Conservation (phyloP, 2,888 invertebrate genomes). For the Metallyticus violacea region DNA sequence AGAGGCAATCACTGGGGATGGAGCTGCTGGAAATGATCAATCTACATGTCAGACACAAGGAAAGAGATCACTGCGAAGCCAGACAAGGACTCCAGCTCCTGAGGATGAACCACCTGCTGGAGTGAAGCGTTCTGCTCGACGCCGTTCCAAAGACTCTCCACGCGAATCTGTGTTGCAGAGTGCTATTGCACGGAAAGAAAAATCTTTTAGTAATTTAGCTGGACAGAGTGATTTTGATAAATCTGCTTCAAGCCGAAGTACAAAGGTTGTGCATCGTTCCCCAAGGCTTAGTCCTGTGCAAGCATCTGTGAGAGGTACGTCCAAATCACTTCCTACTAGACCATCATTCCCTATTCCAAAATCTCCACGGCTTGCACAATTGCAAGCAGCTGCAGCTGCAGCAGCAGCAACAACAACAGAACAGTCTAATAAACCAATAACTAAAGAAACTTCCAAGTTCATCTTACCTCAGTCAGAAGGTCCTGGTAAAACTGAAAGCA, state of each 20-base stretch:
- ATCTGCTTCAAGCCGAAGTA: slow-evolving; percentile 14
- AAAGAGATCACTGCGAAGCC: slow-evolving; percentile 33
- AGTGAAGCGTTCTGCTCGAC: slow-evolving; percentile 62
- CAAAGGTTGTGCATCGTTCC: slow-evolving; percentile 18
- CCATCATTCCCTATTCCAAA: background rate
- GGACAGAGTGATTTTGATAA: slow-evolving; percentile 26
- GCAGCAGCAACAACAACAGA: background rate
- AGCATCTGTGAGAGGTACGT: background rate
- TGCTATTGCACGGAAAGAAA: slow-evolving; percentile 71
- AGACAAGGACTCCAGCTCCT: slow-evolving; percentile 14
- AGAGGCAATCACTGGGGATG: background rate
- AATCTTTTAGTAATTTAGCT: slow-evolving; percentile 53
- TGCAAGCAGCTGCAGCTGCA: background rate
- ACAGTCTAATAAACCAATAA: background rate
- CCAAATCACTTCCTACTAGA: background rate
- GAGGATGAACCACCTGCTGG: slow-evolving; percentile 37
- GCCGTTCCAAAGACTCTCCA: slow-evolving; percentile 59
- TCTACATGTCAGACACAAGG: background rate
- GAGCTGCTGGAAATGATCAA: background rate
- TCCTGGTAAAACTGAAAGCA: background rate
- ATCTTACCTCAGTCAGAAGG: background rate
- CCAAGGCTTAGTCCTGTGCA: slow-evolving; percentile 14
- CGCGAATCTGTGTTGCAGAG: slow-evolving; percentile 62
- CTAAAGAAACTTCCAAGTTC: background rate
- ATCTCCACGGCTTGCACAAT: background rate